Evolutionary conservation across 2,888 invertebrate species (phyloP).

Genomic region (Lycophotia porphyrea): DNA sequence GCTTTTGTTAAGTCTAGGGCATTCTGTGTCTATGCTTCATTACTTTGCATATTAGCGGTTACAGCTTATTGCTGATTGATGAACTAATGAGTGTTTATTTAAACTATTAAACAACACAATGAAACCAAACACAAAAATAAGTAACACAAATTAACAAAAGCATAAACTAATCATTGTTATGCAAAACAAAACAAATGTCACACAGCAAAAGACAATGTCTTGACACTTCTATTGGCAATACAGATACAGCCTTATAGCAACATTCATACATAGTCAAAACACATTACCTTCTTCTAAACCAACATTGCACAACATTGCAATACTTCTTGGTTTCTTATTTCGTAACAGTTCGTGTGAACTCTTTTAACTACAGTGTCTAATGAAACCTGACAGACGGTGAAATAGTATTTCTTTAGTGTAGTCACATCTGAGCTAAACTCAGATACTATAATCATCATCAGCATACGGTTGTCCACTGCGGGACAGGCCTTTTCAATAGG

Average conservation of each 20-base stretch:
- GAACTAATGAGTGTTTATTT: neutral
- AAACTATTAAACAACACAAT: neutral
- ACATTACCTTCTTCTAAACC: conserved; percentile 46
- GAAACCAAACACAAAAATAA: neutral
- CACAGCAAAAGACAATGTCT: conserved; percentile 25
- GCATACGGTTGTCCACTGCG: neutral
- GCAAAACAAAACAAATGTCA: conserved; percentile 31
- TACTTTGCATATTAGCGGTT: neutral
- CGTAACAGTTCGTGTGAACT: conserved; percentile 58
- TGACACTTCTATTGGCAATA: conserved; percentile 29
- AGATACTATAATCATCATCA: neutral
- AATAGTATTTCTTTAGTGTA: neutral
- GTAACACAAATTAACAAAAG: conserved; percentile 20
- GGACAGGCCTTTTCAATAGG: neutral
- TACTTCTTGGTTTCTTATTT: conserved; percentile 51
- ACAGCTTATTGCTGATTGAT: neutral
- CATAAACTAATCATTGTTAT: conserved; percentile 41
- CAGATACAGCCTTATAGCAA: conserved; percentile 20
- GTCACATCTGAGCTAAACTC: neutral
- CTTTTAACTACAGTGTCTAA: conserved; percentile 42
- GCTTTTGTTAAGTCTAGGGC: neutral
- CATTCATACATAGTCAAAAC: conserved; percentile 39
- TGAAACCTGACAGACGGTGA: conserved; percentile 12
- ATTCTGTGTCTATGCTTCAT: neutral
- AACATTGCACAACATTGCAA: conserved; percentile 52